Percentiles rank a stretch among this genome's conserved stretches.
Conservation (phyloP, 2,797 vertebrate genomes). For the Enteromius paludinosus region DNA sequence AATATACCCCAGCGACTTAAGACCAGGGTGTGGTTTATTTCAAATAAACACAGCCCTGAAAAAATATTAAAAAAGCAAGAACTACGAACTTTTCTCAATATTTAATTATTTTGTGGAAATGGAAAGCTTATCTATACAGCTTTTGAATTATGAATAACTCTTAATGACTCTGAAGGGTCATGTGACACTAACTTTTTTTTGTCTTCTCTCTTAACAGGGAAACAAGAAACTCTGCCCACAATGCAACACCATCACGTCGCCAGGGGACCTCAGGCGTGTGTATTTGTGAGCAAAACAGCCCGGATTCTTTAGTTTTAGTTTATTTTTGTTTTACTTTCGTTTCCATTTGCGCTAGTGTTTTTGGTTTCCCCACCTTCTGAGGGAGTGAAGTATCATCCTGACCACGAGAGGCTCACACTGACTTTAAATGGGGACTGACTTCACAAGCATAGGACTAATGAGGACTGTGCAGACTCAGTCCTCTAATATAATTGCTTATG, state of each 20-base stretch:
- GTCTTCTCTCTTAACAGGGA: constrained; percentile 79
- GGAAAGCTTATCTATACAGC: too few species aligned
- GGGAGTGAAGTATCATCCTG: constrained; percentile 48
- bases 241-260: constrained; percentile 99
- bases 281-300: constrained; percentile 89
- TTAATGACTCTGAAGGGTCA: neutral
- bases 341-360: constrained; percentile 56
- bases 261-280: constrained; percentile 95
- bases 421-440: constrained; percentile 54
- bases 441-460: constrained; percentile 63
- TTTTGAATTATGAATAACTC: too few species aligned
- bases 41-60: neutral
- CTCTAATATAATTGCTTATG: constrained; percentile 29
- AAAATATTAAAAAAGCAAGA: neutral
- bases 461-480: constrained; percentile 43
- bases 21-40: neutral
- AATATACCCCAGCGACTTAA: too few species aligned
- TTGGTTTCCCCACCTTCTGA: constrained; percentile 58
- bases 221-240: constrained; percentile 99
- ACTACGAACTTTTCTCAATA: too few species aligned
- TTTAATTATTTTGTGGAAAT: too few species aligned
- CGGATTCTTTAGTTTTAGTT: constrained; percentile 1
- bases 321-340: constrained; percentile 22
- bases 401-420: constrained; percentile 28
- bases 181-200: neutral